Conservation (phyloP, 2,797 vertebrate genomes). For the Pipistrellus pipistrellus region DNA sequence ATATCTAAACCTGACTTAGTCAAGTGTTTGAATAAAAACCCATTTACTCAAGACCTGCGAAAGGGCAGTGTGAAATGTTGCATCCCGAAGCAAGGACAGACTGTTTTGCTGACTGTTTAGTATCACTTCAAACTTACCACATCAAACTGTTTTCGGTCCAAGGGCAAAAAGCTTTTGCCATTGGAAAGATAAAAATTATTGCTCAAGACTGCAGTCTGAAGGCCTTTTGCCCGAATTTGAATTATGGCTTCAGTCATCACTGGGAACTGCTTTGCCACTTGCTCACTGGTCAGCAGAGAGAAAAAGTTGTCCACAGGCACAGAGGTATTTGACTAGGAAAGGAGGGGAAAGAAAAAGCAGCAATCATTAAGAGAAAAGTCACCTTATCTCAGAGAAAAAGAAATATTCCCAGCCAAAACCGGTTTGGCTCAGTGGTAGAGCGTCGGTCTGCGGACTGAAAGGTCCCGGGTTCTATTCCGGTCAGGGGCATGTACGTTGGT, state of each 20-base stretch:
- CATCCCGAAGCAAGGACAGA: not conserved
- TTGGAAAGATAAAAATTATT: conserved; percentile 86
- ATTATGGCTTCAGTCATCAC: conserved; percentile 90
- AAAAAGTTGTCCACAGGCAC: conserved; percentile 89
- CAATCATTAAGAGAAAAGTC: not conserved
- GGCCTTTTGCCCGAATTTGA: conserved; percentile 88
- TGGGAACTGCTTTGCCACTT: conserved; percentile 86
- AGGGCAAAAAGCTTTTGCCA: conserved; percentile 86
- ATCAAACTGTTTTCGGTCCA: conserved; percentile 89
- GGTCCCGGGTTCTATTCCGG: too few species aligned
- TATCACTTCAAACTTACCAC: conserved; percentile 87
- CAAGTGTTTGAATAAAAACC: not conserved
- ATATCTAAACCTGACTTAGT: not conserved
- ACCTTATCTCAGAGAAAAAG: not conserved
- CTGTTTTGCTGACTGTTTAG: not conserved
- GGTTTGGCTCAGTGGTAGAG: too few species aligned
- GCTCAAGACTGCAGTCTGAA: conserved; percentile 91
- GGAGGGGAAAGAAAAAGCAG: conserved; percentile 6
- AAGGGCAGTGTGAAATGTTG: not conserved
- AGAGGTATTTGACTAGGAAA: conserved; percentile 85
- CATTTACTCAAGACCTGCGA: not conserved
- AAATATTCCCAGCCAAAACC: not conserved
- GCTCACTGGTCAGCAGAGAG: conserved; percentile 85
- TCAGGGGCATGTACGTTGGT: too few species aligned
- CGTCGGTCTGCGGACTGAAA: too few species aligned